These are phyloP conservation scores for Lasioglossum figueresi DNA, from an alignment of 2,888 invertebrate species.

Conservation along the genomic window DNA sequence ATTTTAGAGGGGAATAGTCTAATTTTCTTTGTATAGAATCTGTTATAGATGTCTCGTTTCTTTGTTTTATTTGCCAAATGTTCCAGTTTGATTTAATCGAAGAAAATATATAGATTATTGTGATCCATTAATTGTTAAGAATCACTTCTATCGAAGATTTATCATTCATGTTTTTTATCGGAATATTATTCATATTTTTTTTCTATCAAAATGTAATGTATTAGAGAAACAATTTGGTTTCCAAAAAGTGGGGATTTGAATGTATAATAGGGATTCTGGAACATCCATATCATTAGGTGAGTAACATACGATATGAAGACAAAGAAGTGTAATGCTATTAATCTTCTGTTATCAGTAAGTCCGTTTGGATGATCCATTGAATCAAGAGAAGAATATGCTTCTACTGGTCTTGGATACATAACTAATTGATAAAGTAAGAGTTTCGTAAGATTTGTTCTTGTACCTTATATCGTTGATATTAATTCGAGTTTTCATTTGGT, in stretches of 20 bases:
- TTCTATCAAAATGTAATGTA: background rate
- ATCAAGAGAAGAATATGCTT: constrained; percentile 29
- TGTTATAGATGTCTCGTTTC: background rate
- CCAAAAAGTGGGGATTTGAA: background rate
- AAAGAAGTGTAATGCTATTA: constrained; percentile 17
- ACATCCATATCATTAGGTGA: constrained; percentile 29
- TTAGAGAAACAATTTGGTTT: background rate
- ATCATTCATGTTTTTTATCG: background rate
- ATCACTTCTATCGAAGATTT: background rate
- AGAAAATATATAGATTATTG: background rate
- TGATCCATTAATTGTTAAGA: background rate
- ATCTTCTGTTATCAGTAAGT: constrained; percentile 36
- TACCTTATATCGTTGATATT: background rate
- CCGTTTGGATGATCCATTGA: constrained; percentile 28
- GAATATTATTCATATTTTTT: background rate
- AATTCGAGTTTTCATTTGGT: background rate
- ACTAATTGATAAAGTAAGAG: constrained; percentile 24
- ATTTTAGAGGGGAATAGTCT: constrained; percentile 10
- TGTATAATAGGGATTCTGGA: background rate
- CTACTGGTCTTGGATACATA: constrained; percentile 15
- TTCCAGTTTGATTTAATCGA: background rate
- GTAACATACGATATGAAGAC: constrained; percentile 19
- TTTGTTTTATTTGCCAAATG: background rate
- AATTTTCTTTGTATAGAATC: background rate
- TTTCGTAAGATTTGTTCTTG: constrained; percentile 22